Evolutionary conservation across 2,113 vertebrate species (phyloP).

Genomic region (Microtus richardsoni): DNA sequence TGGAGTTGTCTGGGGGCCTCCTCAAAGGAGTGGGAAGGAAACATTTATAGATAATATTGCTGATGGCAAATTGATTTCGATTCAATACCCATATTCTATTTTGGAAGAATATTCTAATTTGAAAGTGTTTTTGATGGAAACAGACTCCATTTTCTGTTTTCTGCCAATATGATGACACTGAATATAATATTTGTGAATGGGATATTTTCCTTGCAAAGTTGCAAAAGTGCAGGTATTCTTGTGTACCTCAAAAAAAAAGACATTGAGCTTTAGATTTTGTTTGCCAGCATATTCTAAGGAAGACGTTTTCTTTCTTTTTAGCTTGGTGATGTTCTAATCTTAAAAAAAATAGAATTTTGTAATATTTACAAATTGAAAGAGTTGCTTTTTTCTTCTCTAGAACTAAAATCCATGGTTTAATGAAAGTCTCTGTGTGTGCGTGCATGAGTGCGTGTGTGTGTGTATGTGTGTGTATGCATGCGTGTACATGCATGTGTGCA

Average conservation of each 20-base stretch:
- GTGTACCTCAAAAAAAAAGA: neutral
- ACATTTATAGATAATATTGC: neutral
- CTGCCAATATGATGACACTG: slow-evolving; percentile 1
- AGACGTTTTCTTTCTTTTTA: neutral
- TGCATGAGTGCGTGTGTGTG: no score
- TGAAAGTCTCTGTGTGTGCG: neutral
- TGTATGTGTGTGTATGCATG: no score
- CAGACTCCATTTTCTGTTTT: slow-evolving; percentile 40
- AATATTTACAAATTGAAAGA: neutral
- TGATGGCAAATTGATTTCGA: slow-evolving; percentile 34
- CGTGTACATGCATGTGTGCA: no score
- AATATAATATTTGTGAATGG: neutral
- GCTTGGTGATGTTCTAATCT: neutral
- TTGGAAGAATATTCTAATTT: slow-evolving; percentile 47
- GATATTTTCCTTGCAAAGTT: slow-evolving; percentile 59
- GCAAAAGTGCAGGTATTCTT: neutral
- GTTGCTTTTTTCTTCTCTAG: neutral
- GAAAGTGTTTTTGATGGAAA: slow-evolving; percentile 47
- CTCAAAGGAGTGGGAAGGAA: neutral
- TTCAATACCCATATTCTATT: slow-evolving; percentile 21
- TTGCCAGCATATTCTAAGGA: neutral
- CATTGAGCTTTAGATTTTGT: neutral
- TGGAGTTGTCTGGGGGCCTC: neutral
- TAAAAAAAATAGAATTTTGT: neutral
- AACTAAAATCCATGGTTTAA: slow-evolving; percentile 13